Base-by-base conservation (phyloP, 1,140 invertebrate genomes). In the Lethocerus indicus region DNA sequence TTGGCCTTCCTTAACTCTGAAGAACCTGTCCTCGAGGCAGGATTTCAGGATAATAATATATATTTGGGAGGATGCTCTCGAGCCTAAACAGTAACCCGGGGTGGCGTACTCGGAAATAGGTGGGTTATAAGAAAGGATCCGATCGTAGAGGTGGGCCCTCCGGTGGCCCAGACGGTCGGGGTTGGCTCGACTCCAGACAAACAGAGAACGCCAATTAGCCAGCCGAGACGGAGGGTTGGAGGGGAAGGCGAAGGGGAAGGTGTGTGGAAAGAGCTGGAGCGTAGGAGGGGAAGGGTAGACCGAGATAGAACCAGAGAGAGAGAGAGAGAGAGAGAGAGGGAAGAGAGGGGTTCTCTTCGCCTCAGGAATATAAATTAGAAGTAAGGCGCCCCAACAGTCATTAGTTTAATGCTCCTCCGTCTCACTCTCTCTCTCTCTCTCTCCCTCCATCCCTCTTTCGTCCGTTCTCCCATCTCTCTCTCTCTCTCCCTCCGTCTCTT, bases 381-480 rank as follows among this genome's bases (percentile, higher is more conserved):
- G n/a, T n/a, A n/a, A n/a, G n/a, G n/a, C n/a, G n/a, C n/a, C n/a
- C n/a, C n/a, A n/a, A n/a, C n/a, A n/a, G n/a, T n/a, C n/a, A n/a
- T n/a, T n/a, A n/a, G n/a, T n/a, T n/a, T n/a, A n/a, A n/a, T n/a
- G n/a, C n/a, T n/a, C n/a, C n/a, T n/a, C n/a, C n/a, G n/a, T n/a
- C n/a, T n/a, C n/a, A n/a, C n/a, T n/a, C n/a, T n/a, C n/a, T n/a
- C n/a, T n/a, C n/a, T n/a, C n/a, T n/a, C n/a, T n/a, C n/a, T n/a
- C n/a, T n/a, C n/a, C n/a, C n/a, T 26, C 25, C 13, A 13, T 28
- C 25, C n/a, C 42, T 25, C 24, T 27, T 27, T 25, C 42, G 42
- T 28, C 42, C 3, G 28, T 28, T 25, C 42, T 27, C 29, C 42
- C 23, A 28, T 44, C 29, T 44, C 29, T 44, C 29, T 28, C 42